Evolutionary conservation across 2,888 invertebrate species (phyloP).

Genomic region (Leuctra nigra): DNA sequence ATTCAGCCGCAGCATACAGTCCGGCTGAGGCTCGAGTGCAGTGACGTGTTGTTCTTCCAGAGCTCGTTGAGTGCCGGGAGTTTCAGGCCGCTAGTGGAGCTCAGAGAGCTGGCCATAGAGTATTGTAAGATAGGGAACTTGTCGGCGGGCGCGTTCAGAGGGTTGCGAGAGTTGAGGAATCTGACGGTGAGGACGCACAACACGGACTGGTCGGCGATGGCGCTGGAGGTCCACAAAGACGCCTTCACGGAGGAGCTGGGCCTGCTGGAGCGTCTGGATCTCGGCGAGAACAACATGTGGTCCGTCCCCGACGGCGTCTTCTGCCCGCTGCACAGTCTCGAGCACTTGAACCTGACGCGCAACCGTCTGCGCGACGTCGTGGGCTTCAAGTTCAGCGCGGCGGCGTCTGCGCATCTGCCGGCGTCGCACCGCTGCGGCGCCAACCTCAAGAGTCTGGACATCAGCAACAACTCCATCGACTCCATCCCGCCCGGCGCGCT

Average conservation of each 20-base stretch:
- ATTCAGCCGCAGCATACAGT: conserved; percentile 77
- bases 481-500: conserved; percentile 64
- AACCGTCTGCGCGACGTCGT: conserved; percentile 70
- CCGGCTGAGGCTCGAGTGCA: conserved; percentile 67
- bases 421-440: conserved; percentile 62
- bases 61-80: conserved; percentile 70
- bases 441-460: conserved; percentile 61
- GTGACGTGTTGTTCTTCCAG: conserved; percentile 73
- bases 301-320: conserved; percentile 68
- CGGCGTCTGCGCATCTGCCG: conserved; percentile 42
- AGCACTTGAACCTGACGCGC: conserved; percentile 70
- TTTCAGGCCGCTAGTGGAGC: conserved; percentile 65
- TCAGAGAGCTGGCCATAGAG: conserved; percentile 71
- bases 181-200: conserved; percentile 77
- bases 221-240: conserved; percentile 64
- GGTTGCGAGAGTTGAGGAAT: conserved; percentile 68
- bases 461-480: conserved; percentile 73
- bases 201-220: conserved; percentile 77
- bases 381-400: conserved; percentile 59
- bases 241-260: conserved; percentile 68
- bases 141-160: conserved; percentile 74
- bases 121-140: conserved; percentile 78
- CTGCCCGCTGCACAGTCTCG: conserved; percentile 66
- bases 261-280: conserved; percentile 64
- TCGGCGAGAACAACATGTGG: conserved; percentile 76